Evolutionary conservation across 2,888 invertebrate genomes (phyloP).

Genomic region (Ormyrus pomaceus): DNA sequence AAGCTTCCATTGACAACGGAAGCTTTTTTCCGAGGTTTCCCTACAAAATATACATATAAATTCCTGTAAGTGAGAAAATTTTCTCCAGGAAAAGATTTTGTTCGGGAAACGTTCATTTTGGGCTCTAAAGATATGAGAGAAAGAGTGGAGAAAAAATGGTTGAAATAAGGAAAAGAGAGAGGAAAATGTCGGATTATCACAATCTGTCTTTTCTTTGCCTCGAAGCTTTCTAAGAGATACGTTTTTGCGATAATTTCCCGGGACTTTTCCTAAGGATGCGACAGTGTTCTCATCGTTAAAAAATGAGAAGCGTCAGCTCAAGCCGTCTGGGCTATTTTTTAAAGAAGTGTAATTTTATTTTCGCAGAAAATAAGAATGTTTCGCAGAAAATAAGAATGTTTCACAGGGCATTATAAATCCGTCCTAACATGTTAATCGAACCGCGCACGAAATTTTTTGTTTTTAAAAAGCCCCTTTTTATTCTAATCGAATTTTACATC

Average conservation of each 20-base stretch:
- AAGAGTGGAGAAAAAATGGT: not conserved
- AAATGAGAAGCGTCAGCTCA: conserved; percentile 30
- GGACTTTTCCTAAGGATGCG: not conserved
- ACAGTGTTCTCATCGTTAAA: conserved; percentile 27
- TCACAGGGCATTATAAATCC: too few relatives aligned
- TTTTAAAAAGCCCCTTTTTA: too few relatives aligned
- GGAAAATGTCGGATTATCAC: conserved; percentile 24
- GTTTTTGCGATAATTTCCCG: conserved; percentile 27
- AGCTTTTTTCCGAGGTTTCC: too few relatives aligned
- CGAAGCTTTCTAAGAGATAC: not conserved
- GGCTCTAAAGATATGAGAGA: not conserved
- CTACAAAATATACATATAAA: too few relatives aligned
- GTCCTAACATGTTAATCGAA: too few relatives aligned
- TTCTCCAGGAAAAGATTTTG: not conserved
- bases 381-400: too few relatives aligned
- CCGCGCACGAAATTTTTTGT: too few relatives aligned
- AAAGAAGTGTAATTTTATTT: not conserved
- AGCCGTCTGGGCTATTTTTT: conserved; percentile 26
- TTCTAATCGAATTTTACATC: too few relatives aligned
- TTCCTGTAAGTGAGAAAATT: not conserved
- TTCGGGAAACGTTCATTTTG: not conserved
- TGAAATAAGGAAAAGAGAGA: not conserved
- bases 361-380: too few relatives aligned
- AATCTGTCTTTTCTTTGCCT: conserved; percentile 27
- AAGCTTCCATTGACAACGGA: too few relatives aligned